Evolutionary conservation across 2,888 invertebrate genomes (phyloP).

Genomic region (Caenorhabditis uteleia): DNA sequence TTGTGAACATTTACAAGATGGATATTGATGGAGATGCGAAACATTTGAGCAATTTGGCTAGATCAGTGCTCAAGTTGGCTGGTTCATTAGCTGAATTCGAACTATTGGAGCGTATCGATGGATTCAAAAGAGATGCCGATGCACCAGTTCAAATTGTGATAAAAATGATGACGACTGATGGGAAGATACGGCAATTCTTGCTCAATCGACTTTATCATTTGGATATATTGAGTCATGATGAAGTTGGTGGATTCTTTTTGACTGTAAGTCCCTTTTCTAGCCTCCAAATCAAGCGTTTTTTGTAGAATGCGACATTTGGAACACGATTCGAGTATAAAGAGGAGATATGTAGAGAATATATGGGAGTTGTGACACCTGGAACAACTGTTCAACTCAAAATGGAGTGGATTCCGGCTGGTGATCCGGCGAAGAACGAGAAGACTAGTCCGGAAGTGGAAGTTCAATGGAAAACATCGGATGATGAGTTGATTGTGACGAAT

Average conservation of each 20-base stretch:
- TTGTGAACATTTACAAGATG: constrained; percentile 45
- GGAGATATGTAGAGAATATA: constrained; percentile 63
- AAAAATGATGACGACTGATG: constrained; percentile 9
- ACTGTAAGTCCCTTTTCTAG: constrained; percentile 5
- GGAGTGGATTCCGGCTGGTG: no score
- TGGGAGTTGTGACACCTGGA: constrained; percentile 42
- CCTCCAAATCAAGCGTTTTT: background rate
- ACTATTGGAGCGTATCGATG: constrained; percentile 31
- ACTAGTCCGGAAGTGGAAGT: constrained; percentile 54
- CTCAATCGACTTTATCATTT: constrained; percentile 21
- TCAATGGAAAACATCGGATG: constrained; percentile 25
- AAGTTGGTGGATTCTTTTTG: constrained; percentile 35
- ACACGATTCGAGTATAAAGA: constrained; percentile 63
- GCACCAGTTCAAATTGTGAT: constrained; percentile 38
- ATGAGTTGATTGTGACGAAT: constrained; percentile 21
- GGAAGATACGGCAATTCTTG: constrained; percentile 28
- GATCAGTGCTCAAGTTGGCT: constrained; percentile 3
- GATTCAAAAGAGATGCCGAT: constrained; percentile 22
- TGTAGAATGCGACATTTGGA: constrained; percentile 43
- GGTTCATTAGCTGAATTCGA: constrained; percentile 2
- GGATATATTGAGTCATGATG: constrained; percentile 8
- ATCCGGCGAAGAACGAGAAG: constrained; percentile 14
- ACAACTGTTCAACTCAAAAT: no score
- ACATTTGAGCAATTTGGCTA: constrained; percentile 12
- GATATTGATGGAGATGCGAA: constrained; percentile 40